Base-by-base conservation (phyloP, 1,140 invertebrate species). In the Drosophila pruinosa region DNA sequence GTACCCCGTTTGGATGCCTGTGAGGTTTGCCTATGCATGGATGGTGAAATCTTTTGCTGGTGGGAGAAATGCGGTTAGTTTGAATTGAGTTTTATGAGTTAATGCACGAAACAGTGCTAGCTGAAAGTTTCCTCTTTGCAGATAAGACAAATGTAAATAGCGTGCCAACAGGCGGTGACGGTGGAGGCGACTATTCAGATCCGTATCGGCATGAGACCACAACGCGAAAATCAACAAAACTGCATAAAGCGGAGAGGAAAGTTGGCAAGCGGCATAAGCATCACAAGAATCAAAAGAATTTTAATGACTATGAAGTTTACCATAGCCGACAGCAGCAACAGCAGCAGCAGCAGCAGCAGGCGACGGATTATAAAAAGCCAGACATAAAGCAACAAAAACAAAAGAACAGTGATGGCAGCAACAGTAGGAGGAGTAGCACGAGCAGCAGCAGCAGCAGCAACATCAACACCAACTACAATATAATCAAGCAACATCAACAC, bases 21-120 rank as follows among this genome's bases (percentile, higher is more conserved):
- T 88, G 94, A 95, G 73, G 94, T 95, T 77, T 95, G 95, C 83
- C 91, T 95, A 10, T 95, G 95, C 80, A 92, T 95, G 58, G 94
- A 94, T 64, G 94, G 94, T 6, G 94, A 95, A 83, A 94, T 95
- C 91, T 95, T 95, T 90, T 95, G 95, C 89, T 95, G 94, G 94
- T 95, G 94, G 94, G 94, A 95, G 80, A 93, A 93, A 86, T 94
- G 93, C 91, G 86, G 90, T 91, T 89, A 89, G 90, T 89, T 70
- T 56, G 62, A 62, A 64, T 69, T 45, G 75, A 69, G 63, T 56
- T 61, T 57, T 57, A 19, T 63, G 38, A 53, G 58, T 50, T 48
- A 58, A 69, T 57, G 52, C 65, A 47, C 56, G 65, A 69, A 72
- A 63, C 76, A 43, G 22, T n/a, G 38, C 50, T 81, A 78, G 52